A percentile compares a stretch with the other conserved stretches of the same genome.
These are phyloP conservation scores for Xiphias gladius DNA, from an alignment of 2,113 vertebrate species.

Conservation along the genomic window DNA sequence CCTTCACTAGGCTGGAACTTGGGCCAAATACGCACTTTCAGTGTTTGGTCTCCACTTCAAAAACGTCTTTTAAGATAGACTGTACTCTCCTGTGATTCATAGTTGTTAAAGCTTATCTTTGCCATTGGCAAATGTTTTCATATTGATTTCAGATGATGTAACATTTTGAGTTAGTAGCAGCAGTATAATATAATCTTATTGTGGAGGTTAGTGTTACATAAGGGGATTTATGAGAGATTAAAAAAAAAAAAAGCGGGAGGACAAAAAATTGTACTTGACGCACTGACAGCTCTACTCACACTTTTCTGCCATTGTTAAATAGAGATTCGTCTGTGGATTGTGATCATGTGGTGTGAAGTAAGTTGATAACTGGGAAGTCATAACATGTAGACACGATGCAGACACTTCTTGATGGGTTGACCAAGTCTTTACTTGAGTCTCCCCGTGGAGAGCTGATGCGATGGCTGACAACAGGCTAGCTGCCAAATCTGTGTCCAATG, in stretches of 20 bases:
- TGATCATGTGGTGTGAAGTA: conserved; percentile 22
- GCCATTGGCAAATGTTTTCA: conserved; percentile 34
- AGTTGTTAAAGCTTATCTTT: conserved; percentile 28
- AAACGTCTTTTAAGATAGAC: conserved; percentile 17
- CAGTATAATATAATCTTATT: conserved; percentile 56
- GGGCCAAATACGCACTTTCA: conserved; percentile 37
- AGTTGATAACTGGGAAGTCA: conserved; percentile 34
- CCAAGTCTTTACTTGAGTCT: conserved; percentile 54
- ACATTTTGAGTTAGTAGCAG: conserved; percentile 43
- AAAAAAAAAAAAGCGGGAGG: conserved; percentile 23
- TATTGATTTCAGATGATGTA: conserved; percentile 63
- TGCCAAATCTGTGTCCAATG: conserved; percentile 74
- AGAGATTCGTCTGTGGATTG: conserved; percentile 4
- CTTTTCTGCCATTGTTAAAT: not conserved
- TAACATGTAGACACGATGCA: conserved; percentile 35
- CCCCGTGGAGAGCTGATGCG: conserved; percentile 57
- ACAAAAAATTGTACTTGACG: conserved; percentile 28
- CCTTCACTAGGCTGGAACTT: conserved; percentile 55
- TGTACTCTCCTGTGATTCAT: conserved; percentile 20
- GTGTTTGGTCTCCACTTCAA: conserved; percentile 26
- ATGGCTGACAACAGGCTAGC: conserved; percentile 60
- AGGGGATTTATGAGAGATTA: conserved; percentile 41
- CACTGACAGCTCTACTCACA: conserved; percentile 4
- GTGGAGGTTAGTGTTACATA: conserved; percentile 57
- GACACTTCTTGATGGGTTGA: conserved; percentile 25